Evolutionary conservation across 2,797 vertebrate genomes (phyloP).

Genomic region (Sternotherus odoratus): DNA sequence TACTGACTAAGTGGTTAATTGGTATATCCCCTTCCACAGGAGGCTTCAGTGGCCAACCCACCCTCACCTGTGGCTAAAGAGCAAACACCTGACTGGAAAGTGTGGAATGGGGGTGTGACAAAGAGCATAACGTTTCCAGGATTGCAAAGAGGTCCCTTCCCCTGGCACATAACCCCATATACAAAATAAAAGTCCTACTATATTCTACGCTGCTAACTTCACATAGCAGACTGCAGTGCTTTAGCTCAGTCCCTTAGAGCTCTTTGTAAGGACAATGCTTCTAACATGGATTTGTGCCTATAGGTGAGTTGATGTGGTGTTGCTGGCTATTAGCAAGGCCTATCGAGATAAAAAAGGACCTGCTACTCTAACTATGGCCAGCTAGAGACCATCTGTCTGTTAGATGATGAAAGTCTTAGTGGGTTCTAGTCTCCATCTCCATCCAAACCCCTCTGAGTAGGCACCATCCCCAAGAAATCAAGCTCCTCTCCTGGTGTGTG

Average conservation of each 20-base stretch:
- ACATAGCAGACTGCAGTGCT: not conserved
- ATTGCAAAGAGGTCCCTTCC: not conserved
- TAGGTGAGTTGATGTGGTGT: not conserved
- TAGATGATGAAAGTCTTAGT: not conserved
- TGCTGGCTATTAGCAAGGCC: not conserved
- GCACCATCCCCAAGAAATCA: not conserved
- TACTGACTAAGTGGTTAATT: not conserved
- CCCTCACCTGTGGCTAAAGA: fast-evolving
- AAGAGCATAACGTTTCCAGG: not conserved
- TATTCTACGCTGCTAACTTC: not conserved
- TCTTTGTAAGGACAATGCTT: not conserved
- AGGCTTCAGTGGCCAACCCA: not conserved
- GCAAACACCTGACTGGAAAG: not conserved
- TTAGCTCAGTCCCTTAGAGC: not conserved
- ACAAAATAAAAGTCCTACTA: not conserved
- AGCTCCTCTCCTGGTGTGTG: fast-evolving
- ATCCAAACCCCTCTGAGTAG: not conserved
- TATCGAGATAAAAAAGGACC: not conserved
- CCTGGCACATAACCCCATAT: not conserved
- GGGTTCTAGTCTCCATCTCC: not conserved
- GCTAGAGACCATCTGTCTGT: not conserved
- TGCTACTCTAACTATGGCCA: not conserved
- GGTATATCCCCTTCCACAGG: not conserved
- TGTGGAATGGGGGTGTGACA: not conserved
- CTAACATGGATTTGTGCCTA: not conserved